These are phyloP conservation scores for Hyperoodon ampullatus DNA, from an alignment of 2,113 vertebrate species.

Conservation along the genomic window DNA sequence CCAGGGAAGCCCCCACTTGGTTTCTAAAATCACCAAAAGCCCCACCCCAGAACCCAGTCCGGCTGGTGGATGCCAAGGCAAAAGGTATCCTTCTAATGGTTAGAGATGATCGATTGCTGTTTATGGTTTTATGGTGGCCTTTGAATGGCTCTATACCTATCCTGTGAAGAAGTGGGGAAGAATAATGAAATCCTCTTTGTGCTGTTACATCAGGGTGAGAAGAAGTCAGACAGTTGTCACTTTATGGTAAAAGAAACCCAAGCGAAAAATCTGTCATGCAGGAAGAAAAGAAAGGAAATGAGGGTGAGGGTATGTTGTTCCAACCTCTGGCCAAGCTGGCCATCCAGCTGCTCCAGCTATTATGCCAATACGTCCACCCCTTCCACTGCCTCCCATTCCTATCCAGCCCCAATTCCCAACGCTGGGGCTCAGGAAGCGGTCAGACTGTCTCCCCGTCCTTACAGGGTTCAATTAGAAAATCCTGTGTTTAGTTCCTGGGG, in stretches of 20 bases:
- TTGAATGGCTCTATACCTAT: neutral
- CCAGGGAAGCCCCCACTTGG: neutral
- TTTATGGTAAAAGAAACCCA: neutral
- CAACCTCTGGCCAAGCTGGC: neutral
- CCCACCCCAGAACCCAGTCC: neutral
- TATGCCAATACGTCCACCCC: neutral
- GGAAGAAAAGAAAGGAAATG: neutral
- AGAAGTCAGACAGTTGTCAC: neutral
- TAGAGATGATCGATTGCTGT: neutral
- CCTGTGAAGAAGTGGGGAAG: neutral
- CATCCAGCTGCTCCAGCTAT: neutral
- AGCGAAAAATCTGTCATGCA: neutral
- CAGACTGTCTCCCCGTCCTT: neutral
- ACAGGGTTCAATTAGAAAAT: neutral
- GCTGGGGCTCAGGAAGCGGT: too few relatives aligned
- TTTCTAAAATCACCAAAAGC: neutral
- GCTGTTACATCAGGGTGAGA: neutral
- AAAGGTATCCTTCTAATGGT: neutral
- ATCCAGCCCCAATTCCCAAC: too few relatives aligned
- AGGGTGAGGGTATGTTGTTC: neutral
- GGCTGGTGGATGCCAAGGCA: neutral
- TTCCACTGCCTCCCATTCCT: neutral
- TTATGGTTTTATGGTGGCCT: neutral
- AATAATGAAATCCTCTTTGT: neutral
- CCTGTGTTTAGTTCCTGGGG: neutral